Conservation (phyloP, 1,140 invertebrate genomes). For the Trichonephila clavata region DNA sequence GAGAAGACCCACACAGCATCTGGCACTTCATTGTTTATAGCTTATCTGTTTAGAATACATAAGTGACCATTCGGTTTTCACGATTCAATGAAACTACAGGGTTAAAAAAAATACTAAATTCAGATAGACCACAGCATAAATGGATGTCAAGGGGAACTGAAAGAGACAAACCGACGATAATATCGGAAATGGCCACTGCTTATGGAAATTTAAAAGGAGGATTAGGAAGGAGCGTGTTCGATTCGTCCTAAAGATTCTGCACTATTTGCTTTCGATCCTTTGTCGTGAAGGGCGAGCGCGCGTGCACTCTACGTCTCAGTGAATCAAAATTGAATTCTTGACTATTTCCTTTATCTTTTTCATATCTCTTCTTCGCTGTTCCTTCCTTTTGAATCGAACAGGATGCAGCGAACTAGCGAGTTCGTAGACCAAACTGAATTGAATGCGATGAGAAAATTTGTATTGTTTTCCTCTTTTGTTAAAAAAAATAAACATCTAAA, state of each 20-base stretch:
- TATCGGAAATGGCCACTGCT: neutral
- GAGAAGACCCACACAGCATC: no score
- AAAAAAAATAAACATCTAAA: no score
- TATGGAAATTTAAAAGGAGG: neutral
- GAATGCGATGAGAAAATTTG: no score
- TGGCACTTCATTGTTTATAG: no score
- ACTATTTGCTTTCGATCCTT: neutral
- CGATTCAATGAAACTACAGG: no score
- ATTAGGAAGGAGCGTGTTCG: neutral
- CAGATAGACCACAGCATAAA: neutral
- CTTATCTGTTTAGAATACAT: no score
- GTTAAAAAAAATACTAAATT: no score
- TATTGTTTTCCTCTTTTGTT: no score
- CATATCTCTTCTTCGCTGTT: neutral
- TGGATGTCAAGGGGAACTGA: neutral
- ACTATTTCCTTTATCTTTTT: neutral
- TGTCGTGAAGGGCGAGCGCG: neutral
- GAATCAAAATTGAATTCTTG: slow-evolving; percentile 16
- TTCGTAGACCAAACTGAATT: no score
- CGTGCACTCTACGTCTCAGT: neutral
- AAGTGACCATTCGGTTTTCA: no score
- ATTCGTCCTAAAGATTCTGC: neutral
- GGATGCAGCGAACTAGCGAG: neutral
- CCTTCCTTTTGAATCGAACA: neutral
- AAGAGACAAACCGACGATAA: neutral